These are phyloP conservation scores for Tachysurus vachellii DNA, from an alignment of 2,113 vertebrate species.

Conservation along the genomic window DNA sequence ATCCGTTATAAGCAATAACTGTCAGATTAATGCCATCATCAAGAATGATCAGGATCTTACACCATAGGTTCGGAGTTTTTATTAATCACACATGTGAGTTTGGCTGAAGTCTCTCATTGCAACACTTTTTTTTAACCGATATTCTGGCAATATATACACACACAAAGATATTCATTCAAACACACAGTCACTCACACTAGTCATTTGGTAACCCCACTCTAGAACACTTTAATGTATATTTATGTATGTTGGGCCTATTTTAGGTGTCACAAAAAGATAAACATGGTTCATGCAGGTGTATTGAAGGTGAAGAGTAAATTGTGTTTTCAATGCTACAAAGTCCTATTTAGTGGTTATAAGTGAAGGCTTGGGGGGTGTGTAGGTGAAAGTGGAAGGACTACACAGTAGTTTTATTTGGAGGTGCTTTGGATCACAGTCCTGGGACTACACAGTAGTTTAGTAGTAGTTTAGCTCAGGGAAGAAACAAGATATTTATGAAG, in stretches of 20 bases:
- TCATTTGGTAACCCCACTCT: conserved; percentile 40
- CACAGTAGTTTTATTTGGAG: conserved; percentile 50
- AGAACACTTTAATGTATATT: conserved; percentile 42
- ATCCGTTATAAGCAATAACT: neutral
- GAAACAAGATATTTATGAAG: conserved; percentile 34
- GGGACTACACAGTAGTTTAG: conserved; percentile 52
- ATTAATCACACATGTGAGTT: conserved; percentile 23
- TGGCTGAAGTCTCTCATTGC: conserved; percentile 11
- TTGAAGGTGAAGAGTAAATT: conserved; percentile 15
- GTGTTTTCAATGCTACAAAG: conserved; percentile 4
- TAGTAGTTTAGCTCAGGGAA: conserved; percentile 31
- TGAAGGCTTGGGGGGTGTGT: conserved; percentile 46
- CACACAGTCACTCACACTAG: conserved; percentile 43
- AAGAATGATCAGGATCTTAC: conserved; percentile 1
- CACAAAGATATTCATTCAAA: conserved; percentile 38
- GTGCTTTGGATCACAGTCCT: conserved; percentile 45
- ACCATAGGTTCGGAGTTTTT: conserved; percentile 10
- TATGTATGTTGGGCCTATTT: conserved; percentile 33
- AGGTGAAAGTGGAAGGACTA: conserved; percentile 48
- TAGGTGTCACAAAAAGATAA: conserved; percentile 17
- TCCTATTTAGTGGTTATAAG: conserved; percentile 26
- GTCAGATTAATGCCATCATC: neutral
- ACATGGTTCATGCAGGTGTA: conserved; percentile 9
- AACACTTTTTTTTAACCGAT: neutral
- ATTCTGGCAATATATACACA: conserved; percentile 28